A percentile compares a stretch with the other conserved stretches of the same genome.
These are phyloP conservation scores for Otus sunia DNA, from an alignment of 2,113 vertebrate genomes.

Conservation along the genomic window DNA sequence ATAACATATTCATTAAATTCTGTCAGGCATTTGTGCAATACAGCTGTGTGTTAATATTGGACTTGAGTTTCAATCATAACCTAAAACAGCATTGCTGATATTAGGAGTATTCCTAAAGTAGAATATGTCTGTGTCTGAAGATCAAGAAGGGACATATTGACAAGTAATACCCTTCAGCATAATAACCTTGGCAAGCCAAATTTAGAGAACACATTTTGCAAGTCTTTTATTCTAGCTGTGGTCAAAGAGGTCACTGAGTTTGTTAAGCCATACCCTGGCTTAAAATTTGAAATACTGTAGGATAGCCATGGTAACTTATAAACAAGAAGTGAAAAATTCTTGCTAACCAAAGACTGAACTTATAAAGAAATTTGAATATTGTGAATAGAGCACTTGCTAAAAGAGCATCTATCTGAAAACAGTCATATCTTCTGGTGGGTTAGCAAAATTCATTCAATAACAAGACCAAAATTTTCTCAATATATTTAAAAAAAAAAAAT, in stretches of 20 bases:
- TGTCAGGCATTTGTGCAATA: neutral
- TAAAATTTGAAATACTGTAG: neutral
- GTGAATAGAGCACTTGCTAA: neutral
- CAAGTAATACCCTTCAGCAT: neutral
- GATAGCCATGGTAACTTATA: neutral
- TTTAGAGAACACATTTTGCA: neutral
- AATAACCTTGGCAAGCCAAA: neutral
- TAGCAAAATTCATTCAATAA: neutral
- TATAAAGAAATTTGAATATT: neutral
- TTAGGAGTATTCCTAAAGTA: neutral
- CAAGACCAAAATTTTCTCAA: neutral
- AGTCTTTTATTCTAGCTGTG: neutral
- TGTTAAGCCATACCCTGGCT: neutral
- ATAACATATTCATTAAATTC: constrained; percentile 14
- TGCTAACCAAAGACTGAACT: neutral
- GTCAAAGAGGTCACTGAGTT: neutral
- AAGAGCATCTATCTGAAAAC: neutral
- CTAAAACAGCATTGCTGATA: constrained; percentile 9
- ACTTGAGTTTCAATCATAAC: constrained; percentile 1
- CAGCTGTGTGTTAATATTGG: neutral
- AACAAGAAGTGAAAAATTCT: neutral
- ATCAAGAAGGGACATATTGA: neutral
- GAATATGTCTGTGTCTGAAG: neutral
- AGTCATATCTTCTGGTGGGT: neutral
- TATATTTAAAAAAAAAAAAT: neutral